Percentiles rank a stretch among this genome's conserved stretches.
phyloP scores from a whole-genome alignment of 2,888 invertebrate species.

The Caenorhabditis sp. region DNA sequence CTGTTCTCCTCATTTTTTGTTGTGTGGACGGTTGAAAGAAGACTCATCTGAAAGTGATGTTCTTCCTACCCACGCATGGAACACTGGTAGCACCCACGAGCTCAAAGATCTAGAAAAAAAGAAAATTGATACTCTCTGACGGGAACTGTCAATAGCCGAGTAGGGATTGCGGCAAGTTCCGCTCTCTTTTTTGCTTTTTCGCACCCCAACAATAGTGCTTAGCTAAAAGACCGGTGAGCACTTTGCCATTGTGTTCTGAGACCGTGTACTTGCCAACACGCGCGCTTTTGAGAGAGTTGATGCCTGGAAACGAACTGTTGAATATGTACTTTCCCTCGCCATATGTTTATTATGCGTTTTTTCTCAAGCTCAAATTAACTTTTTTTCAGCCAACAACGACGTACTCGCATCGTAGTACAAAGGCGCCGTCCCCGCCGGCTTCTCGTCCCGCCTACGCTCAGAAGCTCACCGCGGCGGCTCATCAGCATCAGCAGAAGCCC shows the following conservation, averaged over 20 bases:
- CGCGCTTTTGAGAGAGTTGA: not conserved
- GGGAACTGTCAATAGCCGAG: not conserved
- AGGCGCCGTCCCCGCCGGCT: constrained; percentile 40
- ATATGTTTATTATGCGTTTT: too few relatives aligned
- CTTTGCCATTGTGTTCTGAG: not conserved
- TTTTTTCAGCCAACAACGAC: constrained; percentile 47
- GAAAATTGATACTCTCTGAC: constrained; percentile 2
- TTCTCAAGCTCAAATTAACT: too few relatives aligned
- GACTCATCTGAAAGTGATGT: constrained; percentile 10
- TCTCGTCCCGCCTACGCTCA: constrained; percentile 50
- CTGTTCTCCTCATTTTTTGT: not conserved
- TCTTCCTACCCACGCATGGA: not conserved
- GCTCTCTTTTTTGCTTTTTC: not conserved
- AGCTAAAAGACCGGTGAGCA: not conserved
- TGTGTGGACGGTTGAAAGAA: not conserved
- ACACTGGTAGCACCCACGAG: not conserved
- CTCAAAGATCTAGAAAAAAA: not conserved
- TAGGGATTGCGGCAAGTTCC: not conserved
- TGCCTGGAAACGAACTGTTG: not conserved
- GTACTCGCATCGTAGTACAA: constrained; percentile 33
- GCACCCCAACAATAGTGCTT: constrained; percentile 4
- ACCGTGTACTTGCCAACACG: too few relatives aligned
- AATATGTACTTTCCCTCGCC: too few relatives aligned
- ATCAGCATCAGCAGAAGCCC: constrained; percentile 19
- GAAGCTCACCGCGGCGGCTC: constrained; percentile 38